phyloP scores from a whole-genome alignment of 2,113 vertebrate species.

The Rattus norvegicus region DNA sequence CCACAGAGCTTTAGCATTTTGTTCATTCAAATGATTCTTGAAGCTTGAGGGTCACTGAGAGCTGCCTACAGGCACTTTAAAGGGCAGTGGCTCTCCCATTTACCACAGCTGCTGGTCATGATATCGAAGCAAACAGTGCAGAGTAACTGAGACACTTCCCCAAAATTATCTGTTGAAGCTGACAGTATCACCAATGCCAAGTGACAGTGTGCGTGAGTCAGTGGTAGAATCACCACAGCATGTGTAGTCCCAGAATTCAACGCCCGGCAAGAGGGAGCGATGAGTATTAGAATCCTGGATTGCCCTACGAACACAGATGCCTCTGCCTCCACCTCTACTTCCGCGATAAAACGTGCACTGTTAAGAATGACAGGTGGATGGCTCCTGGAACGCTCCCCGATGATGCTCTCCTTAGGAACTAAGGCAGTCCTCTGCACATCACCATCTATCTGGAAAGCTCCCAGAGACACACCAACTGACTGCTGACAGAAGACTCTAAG shows the following conservation, averaged over 20 bases:
- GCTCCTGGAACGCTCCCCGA: background rate
- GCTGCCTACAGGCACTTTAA: conserved; percentile 1
- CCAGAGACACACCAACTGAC: background rate
- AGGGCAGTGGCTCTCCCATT: conserved; percentile 55
- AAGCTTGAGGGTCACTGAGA: conserved; percentile 48
- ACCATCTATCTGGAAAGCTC: conserved; percentile 20
- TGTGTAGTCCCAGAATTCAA: background rate
- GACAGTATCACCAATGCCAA: background rate
- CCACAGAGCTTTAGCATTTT: conserved; percentile 64
- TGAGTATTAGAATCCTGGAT: background rate
- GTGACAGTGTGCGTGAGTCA: background rate
- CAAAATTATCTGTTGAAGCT: conserved; percentile 9
- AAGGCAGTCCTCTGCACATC: background rate
- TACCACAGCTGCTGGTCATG: conserved; percentile 4
- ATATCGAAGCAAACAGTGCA: conserved; percentile 11
- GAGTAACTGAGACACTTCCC: conserved; percentile 3
- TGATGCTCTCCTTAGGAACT: background rate
- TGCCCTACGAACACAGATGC: background rate
- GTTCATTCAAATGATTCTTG: conserved; percentile 63
- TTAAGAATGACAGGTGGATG: background rate
- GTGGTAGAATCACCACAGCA: background rate
- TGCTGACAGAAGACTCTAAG: background rate
- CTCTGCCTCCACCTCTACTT: background rate
- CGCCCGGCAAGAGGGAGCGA: background rate
- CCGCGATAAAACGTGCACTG: background rate